Evolutionary conservation across 2,797 vertebrate species (phyloP).

Genomic region (Phyllotis vaccarum): DNA sequence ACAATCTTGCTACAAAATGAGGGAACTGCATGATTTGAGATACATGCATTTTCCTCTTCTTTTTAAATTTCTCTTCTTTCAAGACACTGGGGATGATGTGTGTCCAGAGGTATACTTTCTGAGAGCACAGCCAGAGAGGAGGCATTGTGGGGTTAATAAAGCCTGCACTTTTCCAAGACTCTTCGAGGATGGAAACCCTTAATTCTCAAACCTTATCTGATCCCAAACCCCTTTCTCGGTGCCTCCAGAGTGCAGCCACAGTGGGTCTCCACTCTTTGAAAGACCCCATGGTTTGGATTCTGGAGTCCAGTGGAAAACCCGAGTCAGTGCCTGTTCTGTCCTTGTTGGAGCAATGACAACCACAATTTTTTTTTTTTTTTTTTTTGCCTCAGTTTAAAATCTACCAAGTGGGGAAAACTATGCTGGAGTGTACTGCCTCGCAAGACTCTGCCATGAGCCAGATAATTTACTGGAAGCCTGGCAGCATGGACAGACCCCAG

Average conservation of each 20-base stretch:
- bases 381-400: not conserved
- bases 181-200: not conserved
- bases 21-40: slow-evolving; percentile 68
- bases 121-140: not conserved
- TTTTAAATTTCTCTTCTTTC: slow-evolving; percentile 70
- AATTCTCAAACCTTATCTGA: not conserved
- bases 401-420: not conserved
- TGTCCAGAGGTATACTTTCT: not conserved
- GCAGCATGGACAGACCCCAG: not conserved
- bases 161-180: not conserved
- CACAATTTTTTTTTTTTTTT: not conserved
- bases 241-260: not conserved
- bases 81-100: not conserved
- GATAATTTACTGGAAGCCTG: not conserved
- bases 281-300: slow-evolving; percentile 3
- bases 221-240: not conserved
- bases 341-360: not conserved
- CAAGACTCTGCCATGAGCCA: not conserved
- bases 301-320: not conserved
- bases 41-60: slow-evolving; percentile 49
- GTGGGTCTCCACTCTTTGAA: not conserved
- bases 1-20: slow-evolving; percentile 78
- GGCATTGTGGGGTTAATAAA: not conserved
- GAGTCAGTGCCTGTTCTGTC: not conserved
- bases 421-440: not conserved